Percentiles rank a stretch among this genome's conserved stretches.
Conservation (phyloP, 2,888 invertebrate species). For the Aporophyla lueneburgensis region DNA sequence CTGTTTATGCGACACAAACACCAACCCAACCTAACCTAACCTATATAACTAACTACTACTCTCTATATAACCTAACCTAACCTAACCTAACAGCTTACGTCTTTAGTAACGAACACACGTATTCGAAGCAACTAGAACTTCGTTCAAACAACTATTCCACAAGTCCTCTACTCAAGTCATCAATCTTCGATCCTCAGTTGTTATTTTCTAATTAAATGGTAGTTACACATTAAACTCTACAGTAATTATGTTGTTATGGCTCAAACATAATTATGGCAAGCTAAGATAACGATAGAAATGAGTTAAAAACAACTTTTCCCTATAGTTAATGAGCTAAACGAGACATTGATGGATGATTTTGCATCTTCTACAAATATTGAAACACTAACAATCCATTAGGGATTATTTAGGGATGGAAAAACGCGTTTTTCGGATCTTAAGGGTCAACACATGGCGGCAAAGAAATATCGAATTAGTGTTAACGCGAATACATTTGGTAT, state of each 20-base stretch:
- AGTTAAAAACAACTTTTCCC: conserved; percentile 46
- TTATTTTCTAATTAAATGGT: conserved; percentile 62
- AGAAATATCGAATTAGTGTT: conserved; percentile 6
- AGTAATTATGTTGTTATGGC: conserved; percentile 59
- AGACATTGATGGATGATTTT: conserved; percentile 57
- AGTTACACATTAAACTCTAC: conserved; percentile 51
- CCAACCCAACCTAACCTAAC: too few relatives aligned
- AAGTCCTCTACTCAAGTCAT: conserved; percentile 30
- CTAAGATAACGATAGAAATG: conserved; percentile 35
- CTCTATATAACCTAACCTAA: too few relatives aligned
- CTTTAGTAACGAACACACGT: not conserved
- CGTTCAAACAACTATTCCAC: conserved; percentile 4
- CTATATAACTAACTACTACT: too few relatives aligned
- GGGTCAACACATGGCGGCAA: not conserved
- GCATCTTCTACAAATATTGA: conserved; percentile 59
- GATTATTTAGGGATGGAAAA: conserved; percentile 23
- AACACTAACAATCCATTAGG: conserved; percentile 38
- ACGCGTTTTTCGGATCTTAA: not conserved
- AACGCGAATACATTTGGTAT: not conserved
- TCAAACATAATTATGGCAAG: conserved; percentile 43
- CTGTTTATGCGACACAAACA: too few relatives aligned
- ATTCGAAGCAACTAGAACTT: not conserved
- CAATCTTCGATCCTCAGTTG: conserved; percentile 42
- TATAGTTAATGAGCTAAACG: conserved; percentile 54
- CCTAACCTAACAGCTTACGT: not conserved